Conservation (phyloP, 2,113 vertebrate genomes). For the Odobenus rosmarus region DNA sequence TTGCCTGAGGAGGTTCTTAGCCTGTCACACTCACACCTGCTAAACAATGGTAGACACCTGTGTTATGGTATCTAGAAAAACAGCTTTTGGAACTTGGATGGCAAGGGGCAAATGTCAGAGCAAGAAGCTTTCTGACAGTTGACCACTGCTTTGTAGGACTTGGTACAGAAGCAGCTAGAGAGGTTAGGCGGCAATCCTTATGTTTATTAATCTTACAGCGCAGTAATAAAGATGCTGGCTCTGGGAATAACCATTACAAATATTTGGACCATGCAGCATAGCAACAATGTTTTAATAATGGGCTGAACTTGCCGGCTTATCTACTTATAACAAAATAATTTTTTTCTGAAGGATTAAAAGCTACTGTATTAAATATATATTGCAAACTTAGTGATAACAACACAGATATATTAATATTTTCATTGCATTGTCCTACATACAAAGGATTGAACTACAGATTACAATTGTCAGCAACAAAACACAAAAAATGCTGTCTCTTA, state of each 20-base stretch:
- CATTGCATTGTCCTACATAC: neutral
- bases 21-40: neutral
- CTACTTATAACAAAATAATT: neutral
- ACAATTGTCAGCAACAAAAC: neutral
- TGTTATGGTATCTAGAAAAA: neutral
- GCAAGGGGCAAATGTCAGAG: neutral
- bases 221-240: neutral
- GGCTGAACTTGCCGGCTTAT: neutral
- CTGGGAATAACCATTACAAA: neutral
- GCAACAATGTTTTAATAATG: slow-evolving; percentile 4
- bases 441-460: slow-evolving; percentile 36
- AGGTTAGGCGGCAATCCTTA: neutral
- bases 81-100: neutral
- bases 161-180: neutral
- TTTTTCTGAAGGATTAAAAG: neutral
- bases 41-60: neutral
- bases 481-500: neutral
- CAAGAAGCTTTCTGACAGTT: neutral
- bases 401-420: neutral
- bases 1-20: neutral
- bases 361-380: neutral
- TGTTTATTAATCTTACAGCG: neutral
- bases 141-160: neutral
- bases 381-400: neutral
- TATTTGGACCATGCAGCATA: neutral